phyloP scores from a whole-genome alignment of 2,888 invertebrate genomes.

The Cantharis rustica region DNA sequence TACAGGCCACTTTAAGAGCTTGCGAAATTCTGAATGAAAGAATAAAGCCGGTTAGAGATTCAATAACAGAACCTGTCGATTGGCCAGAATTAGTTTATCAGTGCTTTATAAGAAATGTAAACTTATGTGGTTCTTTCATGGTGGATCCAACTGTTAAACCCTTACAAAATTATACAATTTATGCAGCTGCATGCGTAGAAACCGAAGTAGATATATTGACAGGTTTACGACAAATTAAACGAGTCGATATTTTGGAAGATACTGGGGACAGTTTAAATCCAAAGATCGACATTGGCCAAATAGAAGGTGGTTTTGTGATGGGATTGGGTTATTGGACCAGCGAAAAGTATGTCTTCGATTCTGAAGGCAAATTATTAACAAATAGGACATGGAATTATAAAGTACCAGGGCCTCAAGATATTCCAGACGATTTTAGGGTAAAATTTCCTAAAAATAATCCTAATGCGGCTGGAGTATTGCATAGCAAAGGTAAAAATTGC shows the following conservation, averaged over 20 bases:
- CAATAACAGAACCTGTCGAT: constrained; percentile 56
- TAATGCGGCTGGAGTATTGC: constrained; percentile 69
- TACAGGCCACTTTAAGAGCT: not conserved
- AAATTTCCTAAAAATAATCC: constrained; percentile 68
- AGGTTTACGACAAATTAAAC: constrained; percentile 64
- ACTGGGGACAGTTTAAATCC: constrained; percentile 41
- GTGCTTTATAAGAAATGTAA: constrained; percentile 60
- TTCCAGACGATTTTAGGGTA: constrained; percentile 78
- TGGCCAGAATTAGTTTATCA: constrained; percentile 64
- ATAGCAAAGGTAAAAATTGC: no score
- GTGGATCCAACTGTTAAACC: constrained; percentile 37
- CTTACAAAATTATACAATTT: constrained; percentile 61
- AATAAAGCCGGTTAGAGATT: constrained; percentile 60
- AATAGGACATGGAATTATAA: constrained; percentile 84
- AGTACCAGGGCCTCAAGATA: constrained; percentile 76
- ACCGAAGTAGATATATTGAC: constrained; percentile 58
- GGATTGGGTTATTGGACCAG: not conserved
- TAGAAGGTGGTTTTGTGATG: not conserved
- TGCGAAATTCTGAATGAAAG: not conserved
- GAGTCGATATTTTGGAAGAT: constrained; percentile 77
- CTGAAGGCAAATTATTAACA: constrained; percentile 70
- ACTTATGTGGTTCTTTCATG: constrained; percentile 67
- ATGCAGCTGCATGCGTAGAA: constrained; percentile 68
- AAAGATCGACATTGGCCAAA: constrained; percentile 34
- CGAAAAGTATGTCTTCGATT: not conserved